phyloP scores from a whole-genome alignment of 2,797 vertebrate genomes.

The Urophycis tenuis region DNA sequence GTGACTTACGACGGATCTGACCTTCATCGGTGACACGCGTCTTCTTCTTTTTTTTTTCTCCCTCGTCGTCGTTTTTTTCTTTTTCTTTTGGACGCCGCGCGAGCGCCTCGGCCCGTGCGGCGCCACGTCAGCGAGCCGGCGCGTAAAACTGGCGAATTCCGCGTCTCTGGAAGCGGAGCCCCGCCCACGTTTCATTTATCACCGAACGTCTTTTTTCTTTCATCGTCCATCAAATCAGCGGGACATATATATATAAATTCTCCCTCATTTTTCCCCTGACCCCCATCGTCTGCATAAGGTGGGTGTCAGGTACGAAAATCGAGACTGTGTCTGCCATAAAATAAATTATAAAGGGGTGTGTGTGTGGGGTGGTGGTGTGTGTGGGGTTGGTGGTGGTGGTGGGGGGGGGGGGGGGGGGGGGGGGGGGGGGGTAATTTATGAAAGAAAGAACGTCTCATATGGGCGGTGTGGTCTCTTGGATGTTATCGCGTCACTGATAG shows the following conservation, averaged over 20 bases:
- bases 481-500: conserved; percentile 64
- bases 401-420: not conserved
- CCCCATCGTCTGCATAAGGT: not conserved
- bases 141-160: too few species aligned
- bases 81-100: not conserved
- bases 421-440: conserved; percentile 52
- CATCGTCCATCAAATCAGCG: conserved; percentile 27
- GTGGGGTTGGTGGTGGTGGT: too few species aligned
- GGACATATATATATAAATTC: not conserved
- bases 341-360: conserved; percentile 11
- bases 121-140: too few species aligned
- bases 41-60: not conserved
- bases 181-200: conserved; percentile 45
- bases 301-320: not conserved
- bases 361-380: too few species aligned
- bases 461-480: conserved; percentile 59
- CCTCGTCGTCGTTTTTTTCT: too few species aligned
- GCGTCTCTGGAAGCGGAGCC: too few species aligned
- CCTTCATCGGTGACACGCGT: conserved; percentile 44
- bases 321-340: conserved; percentile 37
- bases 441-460: conserved; percentile 58
- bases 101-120: not conserved
- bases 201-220: conserved; percentile 24
- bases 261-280: not conserved
- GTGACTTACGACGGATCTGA: conserved; percentile 48